Conservation (phyloP, 1,140 invertebrate genomes). For the Camponotus floridanus region DNA sequence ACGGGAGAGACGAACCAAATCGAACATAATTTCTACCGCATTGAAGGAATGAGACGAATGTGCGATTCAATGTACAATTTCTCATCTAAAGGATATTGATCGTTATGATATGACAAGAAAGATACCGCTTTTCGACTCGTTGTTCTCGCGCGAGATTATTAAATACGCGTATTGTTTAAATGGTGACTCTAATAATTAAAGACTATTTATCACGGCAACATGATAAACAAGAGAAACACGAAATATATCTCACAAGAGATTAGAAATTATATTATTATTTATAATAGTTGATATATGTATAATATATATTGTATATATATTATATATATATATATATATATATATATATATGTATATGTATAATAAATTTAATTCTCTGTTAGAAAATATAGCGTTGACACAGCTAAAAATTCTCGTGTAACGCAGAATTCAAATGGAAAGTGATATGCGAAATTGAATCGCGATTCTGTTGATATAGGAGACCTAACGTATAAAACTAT, state of each 20-base stretch:
- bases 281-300: slow-evolving; percentile 45
- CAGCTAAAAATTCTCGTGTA: not conserved
- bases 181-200: slow-evolving; percentile 20
- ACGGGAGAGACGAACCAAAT: not conserved
- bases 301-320: slow-evolving; percentile 44
- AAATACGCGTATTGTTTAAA: slow-evolving; percentile 43
- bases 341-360: not conserved
- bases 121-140: slow-evolving; percentile 38
- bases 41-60: not conserved
- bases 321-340: slow-evolving; percentile 24
- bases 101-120: not conserved
- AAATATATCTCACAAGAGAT: slow-evolving; percentile 29
- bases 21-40: slow-evolving; percentile 1
- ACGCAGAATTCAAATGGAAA: slow-evolving; percentile 15
- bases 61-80: slow-evolving; percentile 24
- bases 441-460: slow-evolving; percentile 42
- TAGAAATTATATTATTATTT: slow-evolving; percentile 59
- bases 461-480: slow-evolving; percentile 21
- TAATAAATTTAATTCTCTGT: slow-evolving; percentile 29
- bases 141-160: slow-evolving; percentile 39
- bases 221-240: not conserved
- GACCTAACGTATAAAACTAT: not conserved
- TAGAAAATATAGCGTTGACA: slow-evolving; percentile 26
- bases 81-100: slow-evolving; percentile 25
- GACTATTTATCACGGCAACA: slow-evolving; percentile 39